phyloP scores from a whole-genome alignment of 2,797 vertebrate species.

The Ambastaia sidthimunki region DNA sequence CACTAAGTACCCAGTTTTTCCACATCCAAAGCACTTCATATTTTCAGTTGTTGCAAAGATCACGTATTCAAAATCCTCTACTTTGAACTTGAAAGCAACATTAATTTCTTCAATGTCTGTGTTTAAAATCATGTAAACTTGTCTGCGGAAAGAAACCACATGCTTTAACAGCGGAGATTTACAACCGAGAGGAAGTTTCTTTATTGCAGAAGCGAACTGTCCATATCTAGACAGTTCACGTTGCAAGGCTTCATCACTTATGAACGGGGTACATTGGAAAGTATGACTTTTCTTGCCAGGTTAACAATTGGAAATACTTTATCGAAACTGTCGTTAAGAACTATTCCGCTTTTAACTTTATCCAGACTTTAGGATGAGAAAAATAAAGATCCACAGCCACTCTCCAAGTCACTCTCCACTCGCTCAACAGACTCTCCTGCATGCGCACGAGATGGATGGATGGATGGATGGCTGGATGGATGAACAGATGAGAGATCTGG shows the following conservation, averaged over 20 bases:
- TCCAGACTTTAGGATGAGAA: too few species aligned
- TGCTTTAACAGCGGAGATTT: not conserved
- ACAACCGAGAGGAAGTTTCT: not conserved
- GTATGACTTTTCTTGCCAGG: too few species aligned
- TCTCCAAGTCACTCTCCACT: too few species aligned
- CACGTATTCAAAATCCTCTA: not conserved
- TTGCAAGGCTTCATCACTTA: slow-evolving; percentile 2
- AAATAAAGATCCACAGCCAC: too few species aligned
- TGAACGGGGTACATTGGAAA: not conserved
- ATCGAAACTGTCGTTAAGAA: too few species aligned
- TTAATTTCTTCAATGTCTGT: not conserved
- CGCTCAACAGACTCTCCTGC: too few species aligned
- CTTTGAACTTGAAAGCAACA: not conserved
- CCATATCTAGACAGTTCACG: not conserved
- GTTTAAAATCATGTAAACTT: slow-evolving; percentile 16
- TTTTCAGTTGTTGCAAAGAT: not conserved
- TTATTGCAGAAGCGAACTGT: not conserved
- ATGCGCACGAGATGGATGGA: too few species aligned
- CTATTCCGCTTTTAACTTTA: too few species aligned
- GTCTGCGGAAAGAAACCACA: not conserved
- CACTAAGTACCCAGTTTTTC: not conserved
- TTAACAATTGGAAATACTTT: too few species aligned
- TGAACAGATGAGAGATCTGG: slow-evolving; percentile 10
- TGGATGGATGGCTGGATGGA: too few species aligned
- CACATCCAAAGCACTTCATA: slow-evolving; percentile 19